Conservation (phyloP, 1,140 invertebrate genomes). For the Aphelenchoides fujianensis region DNA sequence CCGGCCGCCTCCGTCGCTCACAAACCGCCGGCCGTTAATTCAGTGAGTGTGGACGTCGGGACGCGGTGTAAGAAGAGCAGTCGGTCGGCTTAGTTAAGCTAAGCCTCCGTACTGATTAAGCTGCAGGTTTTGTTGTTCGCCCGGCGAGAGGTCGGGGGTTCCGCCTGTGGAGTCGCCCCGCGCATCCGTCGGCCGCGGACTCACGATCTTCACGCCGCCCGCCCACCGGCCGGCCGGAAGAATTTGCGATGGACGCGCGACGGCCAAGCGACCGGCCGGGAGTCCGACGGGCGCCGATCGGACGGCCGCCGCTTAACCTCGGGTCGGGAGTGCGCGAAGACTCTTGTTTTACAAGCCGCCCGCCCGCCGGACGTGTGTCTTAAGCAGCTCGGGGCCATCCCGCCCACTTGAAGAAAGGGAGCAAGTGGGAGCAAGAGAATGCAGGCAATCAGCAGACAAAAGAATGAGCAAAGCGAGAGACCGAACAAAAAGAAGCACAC, state of each 20-base stretch:
- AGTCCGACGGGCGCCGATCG: not conserved
- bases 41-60: too few species aligned
- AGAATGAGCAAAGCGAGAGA: too few species aligned
- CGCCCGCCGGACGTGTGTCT: not conserved
- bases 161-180: too few species aligned
- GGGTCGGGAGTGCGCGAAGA: not conserved
- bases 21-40: too few species aligned
- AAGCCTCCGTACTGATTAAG: not conserved
- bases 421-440: not conserved
- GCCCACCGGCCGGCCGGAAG: not conserved
- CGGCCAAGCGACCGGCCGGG: not conserved
- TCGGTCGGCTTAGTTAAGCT: too few species aligned
- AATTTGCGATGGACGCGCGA: too few species aligned
- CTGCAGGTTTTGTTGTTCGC: not conserved
- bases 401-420: conserved; percentile 1
- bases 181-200: too few species aligned
- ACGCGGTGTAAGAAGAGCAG: too few species aligned
- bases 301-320: not conserved
- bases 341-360: conserved; percentile 1
- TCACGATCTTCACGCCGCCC: not conserved
- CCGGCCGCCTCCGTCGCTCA: too few species aligned
- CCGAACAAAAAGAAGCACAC: not conserved
- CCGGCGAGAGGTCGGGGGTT: too few species aligned
- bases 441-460: too few species aligned
- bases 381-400: not conserved